Evolutionary conservation across 1,140 invertebrate species (phyloP), one percentile per base, ranked within the genome.

Genomic region (Proctacanthus coquilletti): DNA sequence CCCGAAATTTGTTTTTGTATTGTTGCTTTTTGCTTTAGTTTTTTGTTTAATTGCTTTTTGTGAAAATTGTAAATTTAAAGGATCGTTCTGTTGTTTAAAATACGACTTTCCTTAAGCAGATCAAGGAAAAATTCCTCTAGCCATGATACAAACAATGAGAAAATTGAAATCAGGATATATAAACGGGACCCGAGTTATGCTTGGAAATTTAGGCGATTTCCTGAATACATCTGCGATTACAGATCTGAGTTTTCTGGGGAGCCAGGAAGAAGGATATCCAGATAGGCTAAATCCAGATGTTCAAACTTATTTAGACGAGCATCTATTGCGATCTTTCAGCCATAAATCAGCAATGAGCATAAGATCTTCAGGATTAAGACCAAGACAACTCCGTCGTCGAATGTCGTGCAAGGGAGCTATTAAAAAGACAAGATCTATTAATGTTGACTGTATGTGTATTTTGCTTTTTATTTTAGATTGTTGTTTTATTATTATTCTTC

Each of bases 111-210:
- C n/a, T n/a, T n/a, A 8, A 75, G 44, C 63, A 94, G 91, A 96
- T 68, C 77, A 92, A 63, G 84, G 84, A 35, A 84, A 80, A 61
- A 80, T 94, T 37, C 91, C 89, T 5, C 68, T 86, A 51, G 85
- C 92, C 0, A 87, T 98, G 75, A 80, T 96, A 45, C 92, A 89
- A 13, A 97, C 93, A 3, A 91, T 98, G 69, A 93, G 95, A 55
- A 99, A 99, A 63, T 65, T 98, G 2, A 94, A 95, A 62, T 96
- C 91, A 46, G 95, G 95, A 18, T 98, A 98, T 55, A 94, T 98
- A 30, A 95, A 95, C 60, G 95, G 93, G 18, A 96, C 94, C 13
- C 79, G 92, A 56, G 91, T 96, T 0, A 88, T 88, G 39, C 62
- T 97, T 15, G 92, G 92, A 25, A 79, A 80, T 60, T 61, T 97